Evolutionary conservation across 1,140 invertebrate genomes (phyloP).

Genomic region (Wiebesia pumilae): DNA sequence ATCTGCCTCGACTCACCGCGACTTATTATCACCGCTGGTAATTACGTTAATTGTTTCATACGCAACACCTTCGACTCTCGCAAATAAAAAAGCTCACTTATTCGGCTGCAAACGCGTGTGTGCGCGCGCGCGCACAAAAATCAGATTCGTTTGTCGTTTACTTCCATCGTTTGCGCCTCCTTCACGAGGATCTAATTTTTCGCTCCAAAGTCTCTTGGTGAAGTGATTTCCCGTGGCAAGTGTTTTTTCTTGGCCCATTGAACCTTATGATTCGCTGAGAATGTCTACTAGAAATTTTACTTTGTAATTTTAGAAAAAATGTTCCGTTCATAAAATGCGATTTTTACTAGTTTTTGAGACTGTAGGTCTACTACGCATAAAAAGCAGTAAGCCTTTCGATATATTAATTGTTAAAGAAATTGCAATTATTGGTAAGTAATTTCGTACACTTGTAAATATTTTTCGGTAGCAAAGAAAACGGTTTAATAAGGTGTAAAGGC

Average conservation of each 20-base stretch:
- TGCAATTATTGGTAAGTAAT: no score
- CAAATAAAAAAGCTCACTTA: background rate
- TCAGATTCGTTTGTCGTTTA: background rate
- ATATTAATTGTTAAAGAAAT: no score
- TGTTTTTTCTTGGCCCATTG: constrained; percentile 7
- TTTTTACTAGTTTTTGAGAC: background rate
- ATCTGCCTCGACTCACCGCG: no score
- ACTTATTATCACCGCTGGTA: background rate
- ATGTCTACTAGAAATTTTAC: background rate
- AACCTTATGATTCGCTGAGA: background rate
- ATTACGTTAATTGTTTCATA: constrained; percentile 33
- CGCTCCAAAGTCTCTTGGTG: background rate
- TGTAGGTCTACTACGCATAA: background rate
- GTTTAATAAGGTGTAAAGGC: no score
- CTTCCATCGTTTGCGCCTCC: background rate
- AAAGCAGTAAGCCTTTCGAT: no score
- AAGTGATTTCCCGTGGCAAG: background rate
- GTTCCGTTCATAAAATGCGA: background rate
- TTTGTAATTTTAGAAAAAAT: background rate
- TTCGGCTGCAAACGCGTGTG: background rate
- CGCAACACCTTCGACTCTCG: background rate
- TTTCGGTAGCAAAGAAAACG: no score
- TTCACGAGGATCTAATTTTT: background rate
- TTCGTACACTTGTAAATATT: no score
- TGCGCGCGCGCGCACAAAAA: background rate